Base-by-base conservation (phyloP, 2,888 invertebrate species). In the Flexamia atlantica region DNA sequence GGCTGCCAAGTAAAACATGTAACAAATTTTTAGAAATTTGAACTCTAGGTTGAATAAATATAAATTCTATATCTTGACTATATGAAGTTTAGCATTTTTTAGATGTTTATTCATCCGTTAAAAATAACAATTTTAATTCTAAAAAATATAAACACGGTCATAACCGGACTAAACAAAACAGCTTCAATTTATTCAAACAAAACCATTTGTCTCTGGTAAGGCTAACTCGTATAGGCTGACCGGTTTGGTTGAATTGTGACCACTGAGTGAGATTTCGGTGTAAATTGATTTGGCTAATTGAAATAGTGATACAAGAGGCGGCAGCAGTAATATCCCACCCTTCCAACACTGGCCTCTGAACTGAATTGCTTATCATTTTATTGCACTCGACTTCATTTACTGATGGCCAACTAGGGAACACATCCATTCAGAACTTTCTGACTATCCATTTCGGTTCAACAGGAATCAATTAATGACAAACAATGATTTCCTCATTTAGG, bases 341-440 rank as follows among this genome's bases (percentile, higher is more conserved):
- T 4, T 28, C 64, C 64, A 28, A 64, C 30, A 64, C 30, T 64
- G 64, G 64, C 23, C 57, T 12, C 57, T 5, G 12, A 57, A 57
- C 57, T 23, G 57, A 57, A 57, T 57, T 20, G 64, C 64, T 64
- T 64, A 64, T 64, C 64, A 64, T 64, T 64, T 28, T 64, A 64
- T 12, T 30, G 30, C 64, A 64, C 64, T 30, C 64, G 64, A 14
- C 64, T 25, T 64, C 64, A 64, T 64, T 64, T 20, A 17, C 14
- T 64, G 28, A 28, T 30, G 64, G 64, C 30, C 20, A 20, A 64
- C 64, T 12, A 20, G 30, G 28, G 30, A 20, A 14, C 12, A 28
- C 64, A 2, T 14, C 5, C 30, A 53, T 64, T 28, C 20, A 64
- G 3, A 7, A 57, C 28, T 28, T 64, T 64, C 12, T 17, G 20